Percentiles rank a stretch among this genome's conserved stretches.
Conservation (phyloP, 2,797 vertebrate genomes). For the Lemur catta region DNA sequence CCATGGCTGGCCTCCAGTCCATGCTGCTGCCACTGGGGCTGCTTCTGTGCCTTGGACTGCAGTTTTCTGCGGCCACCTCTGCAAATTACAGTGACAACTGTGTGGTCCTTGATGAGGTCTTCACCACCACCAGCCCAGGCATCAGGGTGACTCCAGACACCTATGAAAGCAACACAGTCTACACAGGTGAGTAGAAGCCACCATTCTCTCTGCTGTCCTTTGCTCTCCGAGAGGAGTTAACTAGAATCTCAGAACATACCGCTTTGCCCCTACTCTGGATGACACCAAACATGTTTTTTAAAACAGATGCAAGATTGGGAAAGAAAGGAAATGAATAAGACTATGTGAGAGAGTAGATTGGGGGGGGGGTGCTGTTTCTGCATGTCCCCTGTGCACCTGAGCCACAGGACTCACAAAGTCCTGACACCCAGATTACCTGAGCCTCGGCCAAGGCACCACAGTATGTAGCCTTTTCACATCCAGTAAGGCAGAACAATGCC, state of each 20-base stretch:
- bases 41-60: conserved; percentile 38
- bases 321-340: neutral
- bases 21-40: conserved; percentile 30
- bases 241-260: neutral
- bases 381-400: neutral
- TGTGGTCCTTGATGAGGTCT: fast-evolving
- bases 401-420: neutral
- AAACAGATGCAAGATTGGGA: neutral
- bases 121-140: fast-evolving
- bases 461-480: neutral
- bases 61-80: neutral
- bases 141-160: fast-evolving
- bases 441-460: neutral
- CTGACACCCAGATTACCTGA: neutral
- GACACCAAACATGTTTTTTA: neutral
- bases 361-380: neutral
- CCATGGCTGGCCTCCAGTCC: conserved; percentile 61
- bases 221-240: neutral
- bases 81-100: neutral
- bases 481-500: neutral
- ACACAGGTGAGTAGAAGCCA: conserved; percentile 71
- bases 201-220: neutral
- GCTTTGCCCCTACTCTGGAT: neutral
- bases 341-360: too few species aligned
- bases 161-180: conserved; percentile 34